Base-by-base conservation (phyloP, 2,888 invertebrate genomes). In the Cyrtodaria siliqua region DNA sequence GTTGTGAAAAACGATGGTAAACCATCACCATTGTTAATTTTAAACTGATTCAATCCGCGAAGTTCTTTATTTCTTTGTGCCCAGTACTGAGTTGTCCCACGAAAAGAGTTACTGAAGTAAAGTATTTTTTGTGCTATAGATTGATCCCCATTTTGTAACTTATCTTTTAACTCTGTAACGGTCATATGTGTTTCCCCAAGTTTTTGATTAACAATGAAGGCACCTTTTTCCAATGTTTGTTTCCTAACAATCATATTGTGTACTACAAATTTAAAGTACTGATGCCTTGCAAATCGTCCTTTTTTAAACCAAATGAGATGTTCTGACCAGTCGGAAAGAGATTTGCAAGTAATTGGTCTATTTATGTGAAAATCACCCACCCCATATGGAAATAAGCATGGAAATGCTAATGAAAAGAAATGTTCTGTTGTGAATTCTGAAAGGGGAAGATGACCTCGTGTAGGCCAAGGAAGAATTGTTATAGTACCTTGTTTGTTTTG, bases 1-100 rank as follows among this genome's bases (percentile, higher is more conserved):
- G 84, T 84, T 20, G 81, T 81, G 26, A 83, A 84, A 49, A 83
- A 79, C n/a, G 82, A 81, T 42, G 81, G 82, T 52, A 87, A 49
- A n/a, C 76, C 76, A 18, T 68, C 12, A 18, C 74, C 68, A 24
- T 73, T 49, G 61, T 76, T 71, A 20, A 83, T n/a, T n/a, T n/a
- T n/a, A n/a, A n/a, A n/a, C 81, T 27, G 79, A 66, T n/a, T 60
- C 52, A 62, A 61, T 68, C 73, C 38, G 27, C 70, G 29, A 2
- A 80, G 40, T 69, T 83, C 78, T 57, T 61, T 75, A 0, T 40
- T 27, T 23, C 72, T 59, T 56, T 78, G 80, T 2, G 70, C 59
- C 82, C 79, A 83, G 33, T 83, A 80, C 26, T 80, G 80, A 40
- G 53, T 42, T 29, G 73, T 83, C 4, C 83, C 78, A 0, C 79